Evolutionary conservation across 1,140 invertebrate species (phyloP).

Genomic region (Bemisia tabaci): DNA sequence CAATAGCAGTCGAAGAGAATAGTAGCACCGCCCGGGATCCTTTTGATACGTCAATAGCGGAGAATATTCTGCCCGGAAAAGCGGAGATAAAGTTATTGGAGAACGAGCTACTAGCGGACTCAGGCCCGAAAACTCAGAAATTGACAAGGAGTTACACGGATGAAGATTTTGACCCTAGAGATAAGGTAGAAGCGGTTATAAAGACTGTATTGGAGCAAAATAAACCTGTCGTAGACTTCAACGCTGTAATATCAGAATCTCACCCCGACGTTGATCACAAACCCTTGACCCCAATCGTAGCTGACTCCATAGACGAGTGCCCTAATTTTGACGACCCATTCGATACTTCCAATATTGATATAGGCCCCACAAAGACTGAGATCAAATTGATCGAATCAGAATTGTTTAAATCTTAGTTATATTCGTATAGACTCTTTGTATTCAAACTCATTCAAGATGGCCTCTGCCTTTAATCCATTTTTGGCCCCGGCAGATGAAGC

Average conservation of each 20-base stretch:
- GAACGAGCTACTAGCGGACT: slow-evolving; percentile 38
- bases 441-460: neutral
- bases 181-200: slow-evolving; percentile 5
- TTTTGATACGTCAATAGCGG: slow-evolving; percentile 70
- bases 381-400: slow-evolving; percentile 57
- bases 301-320: slow-evolving; percentile 30
- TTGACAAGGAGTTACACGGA: slow-evolving; percentile 15
- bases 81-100: slow-evolving; percentile 60
- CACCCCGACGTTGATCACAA: slow-evolving; percentile 6
- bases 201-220: neutral
- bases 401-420: slow-evolving; percentile 30
- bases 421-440: neutral
- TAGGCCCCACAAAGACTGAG: slow-evolving; percentile 55
- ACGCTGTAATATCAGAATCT: neutral
- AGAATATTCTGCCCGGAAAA: slow-evolving; percentile 50
- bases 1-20: slow-evolving; percentile 25
- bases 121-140: neutral
- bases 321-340: slow-evolving; percentile 46
- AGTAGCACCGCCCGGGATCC: slow-evolving; percentile 38
- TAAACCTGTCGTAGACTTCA: neutral
- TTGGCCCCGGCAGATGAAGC: slow-evolving; percentile 19
- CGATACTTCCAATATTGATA: slow-evolving; percentile 61
- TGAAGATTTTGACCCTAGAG: slow-evolving; percentile 21
- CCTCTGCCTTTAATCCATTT: neutral
- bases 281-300: slow-evolving; percentile 24